Conservation (phyloP, 2,797 vertebrate species). For the Odontamblyopus rebecca region DNA sequence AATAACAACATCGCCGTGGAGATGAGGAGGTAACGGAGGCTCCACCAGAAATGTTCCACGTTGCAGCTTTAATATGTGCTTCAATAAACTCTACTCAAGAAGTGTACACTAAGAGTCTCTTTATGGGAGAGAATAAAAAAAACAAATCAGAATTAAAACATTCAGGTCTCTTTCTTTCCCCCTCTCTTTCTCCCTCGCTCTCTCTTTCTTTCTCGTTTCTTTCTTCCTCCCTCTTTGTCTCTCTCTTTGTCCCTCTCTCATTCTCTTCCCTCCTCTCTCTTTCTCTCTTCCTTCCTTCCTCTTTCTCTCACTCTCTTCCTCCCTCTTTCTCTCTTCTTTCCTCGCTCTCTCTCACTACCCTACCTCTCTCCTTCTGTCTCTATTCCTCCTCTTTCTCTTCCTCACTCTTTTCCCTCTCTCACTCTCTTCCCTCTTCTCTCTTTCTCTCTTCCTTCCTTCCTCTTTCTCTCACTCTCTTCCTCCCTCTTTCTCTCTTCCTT, state of each 20-base stretch:
- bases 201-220: too few species aligned
- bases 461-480: conserved; percentile 29
- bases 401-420: conserved; percentile 12
- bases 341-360: conserved; percentile 13
- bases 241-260: conserved; percentile 29
- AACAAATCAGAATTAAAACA: conserved; percentile 34
- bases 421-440: conserved; percentile 29
- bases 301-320: conserved; percentile 16
- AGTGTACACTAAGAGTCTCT: conserved; percentile 11
- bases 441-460: conserved; percentile 3
- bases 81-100: conserved; percentile 2
- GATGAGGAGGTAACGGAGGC: too few species aligned
- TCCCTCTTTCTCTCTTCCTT: background rate
- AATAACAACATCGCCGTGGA: too few species aligned
- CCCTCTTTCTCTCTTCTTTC: conserved; percentile 30
- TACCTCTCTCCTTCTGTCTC: conserved; percentile 27
- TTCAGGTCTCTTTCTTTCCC: conserved; percentile 6
- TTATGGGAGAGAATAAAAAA: conserved; percentile 25
- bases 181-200: conserved; percentile 10
- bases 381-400: background rate
- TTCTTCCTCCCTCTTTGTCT: conserved; percentile 14
- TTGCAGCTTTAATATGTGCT: background rate
- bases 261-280: conserved; percentile 1
- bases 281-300: conserved; percentile 32
- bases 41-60: too few species aligned